These are phyloP conservation scores for Drosophila parabipectinata DNA, from an alignment of 1,140 invertebrate species.

Conservation along the genomic window DNA sequence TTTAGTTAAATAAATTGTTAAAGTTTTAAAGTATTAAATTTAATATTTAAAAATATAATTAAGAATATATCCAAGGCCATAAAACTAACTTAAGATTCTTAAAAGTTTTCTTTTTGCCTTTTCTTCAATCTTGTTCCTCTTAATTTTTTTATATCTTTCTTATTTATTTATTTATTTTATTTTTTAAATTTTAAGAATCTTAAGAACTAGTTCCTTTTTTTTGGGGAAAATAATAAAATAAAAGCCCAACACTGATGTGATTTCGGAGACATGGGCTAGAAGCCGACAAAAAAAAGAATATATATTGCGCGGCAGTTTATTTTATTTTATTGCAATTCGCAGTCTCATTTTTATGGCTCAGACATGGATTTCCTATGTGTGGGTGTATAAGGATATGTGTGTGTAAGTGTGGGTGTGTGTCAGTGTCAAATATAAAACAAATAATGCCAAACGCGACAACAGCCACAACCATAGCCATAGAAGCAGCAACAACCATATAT, in stretches of 20 bases:
- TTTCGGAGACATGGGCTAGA: background rate
- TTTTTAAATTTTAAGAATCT: background rate
- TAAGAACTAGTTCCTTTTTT: constrained; percentile 15
- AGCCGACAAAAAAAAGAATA: constrained; percentile 8
- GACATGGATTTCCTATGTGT: background rate
- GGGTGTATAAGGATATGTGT: constrained; percentile 3
- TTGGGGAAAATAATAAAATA: background rate
- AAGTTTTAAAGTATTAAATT: background rate
- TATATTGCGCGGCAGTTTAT: constrained; percentile 71
- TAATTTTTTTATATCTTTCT: background rate
- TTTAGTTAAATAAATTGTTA: no score
- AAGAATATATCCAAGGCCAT: no score
- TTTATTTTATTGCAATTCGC: constrained; percentile 78
- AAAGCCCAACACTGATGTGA: constrained; percentile 20
- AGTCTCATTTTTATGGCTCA: constrained; percentile 64
- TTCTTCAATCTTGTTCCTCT: no score
- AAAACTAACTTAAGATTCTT: no score
- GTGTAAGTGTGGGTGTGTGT: constrained; percentile 9
- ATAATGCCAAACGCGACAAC: constrained; percentile 63
- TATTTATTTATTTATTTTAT: background rate
- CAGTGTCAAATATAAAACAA: constrained; percentile 80
- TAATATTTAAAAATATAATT: background rate
- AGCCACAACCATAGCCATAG: constrained; percentile 6
- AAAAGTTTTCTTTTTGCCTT: no score
- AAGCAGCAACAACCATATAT: constrained; percentile 42